These are phyloP conservation scores for Pristionchus exspectatus DNA, from an alignment of 2,888 invertebrate genomes.

Conservation along the genomic window DNA sequence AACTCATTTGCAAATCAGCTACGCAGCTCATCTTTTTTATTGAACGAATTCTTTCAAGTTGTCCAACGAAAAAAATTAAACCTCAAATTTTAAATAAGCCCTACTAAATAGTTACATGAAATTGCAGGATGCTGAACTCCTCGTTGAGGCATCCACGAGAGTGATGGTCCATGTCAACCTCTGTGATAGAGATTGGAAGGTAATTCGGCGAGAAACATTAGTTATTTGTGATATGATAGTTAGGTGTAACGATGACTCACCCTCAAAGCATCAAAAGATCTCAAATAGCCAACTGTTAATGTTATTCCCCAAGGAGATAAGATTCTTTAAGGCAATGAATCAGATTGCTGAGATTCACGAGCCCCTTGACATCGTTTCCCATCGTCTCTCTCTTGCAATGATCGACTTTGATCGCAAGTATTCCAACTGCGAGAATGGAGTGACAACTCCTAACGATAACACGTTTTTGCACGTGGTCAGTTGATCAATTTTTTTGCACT, in stretches of 20 bases:
- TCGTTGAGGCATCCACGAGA: slow-evolving; percentile 60
- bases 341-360: slow-evolving; percentile 70
- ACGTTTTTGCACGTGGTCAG: slow-evolving; percentile 63
- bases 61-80: no score
- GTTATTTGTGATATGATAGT: no score
- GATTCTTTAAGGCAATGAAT: slow-evolving; percentile 61
- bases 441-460: slow-evolving; percentile 58
- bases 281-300: neutral
- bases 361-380: slow-evolving; percentile 68
- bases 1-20: no score
- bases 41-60: no score
- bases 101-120: no score
- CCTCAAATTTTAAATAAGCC: no score
- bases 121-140: slow-evolving; percentile 61
- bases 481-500: no score
- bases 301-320: neutral
- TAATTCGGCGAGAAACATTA: slow-evolving; percentile 6
- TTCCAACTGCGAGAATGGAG: slow-evolving; percentile 66
- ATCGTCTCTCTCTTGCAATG: slow-evolving; percentile 59
- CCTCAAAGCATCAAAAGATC: no score
- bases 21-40: no score
- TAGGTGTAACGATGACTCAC: no score
- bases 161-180: slow-evolving; percentile 68
- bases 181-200: slow-evolving; percentile 67
- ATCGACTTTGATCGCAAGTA: slow-evolving; percentile 68